These are phyloP conservation scores for Heliconius himera DNA, from an alignment of 1,140 invertebrate genomes.

Conservation along the genomic window DNA sequence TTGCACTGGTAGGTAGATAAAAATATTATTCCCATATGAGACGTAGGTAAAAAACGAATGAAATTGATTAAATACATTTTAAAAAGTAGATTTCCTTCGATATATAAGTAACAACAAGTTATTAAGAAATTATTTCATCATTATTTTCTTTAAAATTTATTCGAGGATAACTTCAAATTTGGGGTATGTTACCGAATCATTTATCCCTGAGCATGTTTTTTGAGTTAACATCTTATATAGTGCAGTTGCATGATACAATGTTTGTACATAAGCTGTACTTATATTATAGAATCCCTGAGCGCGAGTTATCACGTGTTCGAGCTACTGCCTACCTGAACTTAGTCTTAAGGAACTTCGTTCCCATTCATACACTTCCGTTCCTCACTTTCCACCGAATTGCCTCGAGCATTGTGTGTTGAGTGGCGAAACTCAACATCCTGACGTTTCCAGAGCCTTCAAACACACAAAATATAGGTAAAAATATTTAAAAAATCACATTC, in stretches of 20 bases:
- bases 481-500: no score
- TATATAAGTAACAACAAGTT: neutral
- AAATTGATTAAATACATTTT: constrained; percentile 3
- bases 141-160: neutral
- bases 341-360: no score
- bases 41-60: neutral
- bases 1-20: neutral
- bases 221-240: neutral
- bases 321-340: no score
- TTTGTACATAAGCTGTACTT: neutral
- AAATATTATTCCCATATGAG: neutral
- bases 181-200: neutral
- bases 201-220: neutral
- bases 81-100: constrained; percentile 5
- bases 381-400: no score
- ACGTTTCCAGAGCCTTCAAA: no score
- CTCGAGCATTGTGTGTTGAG: no score
- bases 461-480: no score
- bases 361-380: no score
- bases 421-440: no score
- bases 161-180: neutral
- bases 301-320: no score
- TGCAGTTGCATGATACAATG: neutral
- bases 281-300: no score
- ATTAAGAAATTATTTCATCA: neutral